Conservation (phyloP, 2,113 vertebrate genomes). For the Pollimyrus isidori region DNA sequence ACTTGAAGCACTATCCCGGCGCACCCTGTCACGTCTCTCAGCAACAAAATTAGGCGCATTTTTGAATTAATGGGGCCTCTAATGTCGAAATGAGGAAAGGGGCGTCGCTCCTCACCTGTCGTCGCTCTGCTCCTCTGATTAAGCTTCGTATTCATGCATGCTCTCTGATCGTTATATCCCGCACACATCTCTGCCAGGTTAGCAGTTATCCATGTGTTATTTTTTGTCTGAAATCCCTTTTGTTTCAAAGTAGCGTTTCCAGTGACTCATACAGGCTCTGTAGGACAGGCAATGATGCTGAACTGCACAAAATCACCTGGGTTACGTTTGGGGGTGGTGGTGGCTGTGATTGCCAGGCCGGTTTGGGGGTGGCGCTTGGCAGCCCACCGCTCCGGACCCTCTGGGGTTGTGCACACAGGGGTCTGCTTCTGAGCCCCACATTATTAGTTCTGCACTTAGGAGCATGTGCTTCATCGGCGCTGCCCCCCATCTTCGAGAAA, state of each 20-base stretch:
- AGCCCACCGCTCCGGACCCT: constrained; percentile 90
- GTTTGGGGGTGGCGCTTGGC: constrained; percentile 92
- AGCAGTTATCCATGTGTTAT: not conserved
- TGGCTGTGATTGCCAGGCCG: constrained; percentile 72
- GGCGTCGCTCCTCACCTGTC: not conserved
- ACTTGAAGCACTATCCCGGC: not conserved
- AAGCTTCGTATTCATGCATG: not conserved
- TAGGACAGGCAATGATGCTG: not conserved
- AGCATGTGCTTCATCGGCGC: constrained; percentile 62
- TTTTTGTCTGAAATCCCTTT: not conserved
- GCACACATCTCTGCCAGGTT: not conserved
- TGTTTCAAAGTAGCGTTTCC: not conserved
- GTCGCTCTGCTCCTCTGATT: not conserved
- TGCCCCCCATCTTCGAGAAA: constrained; percentile 59
- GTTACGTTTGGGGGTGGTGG: constrained; percentile 57
- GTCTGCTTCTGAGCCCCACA: constrained; percentile 83
- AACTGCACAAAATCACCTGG: constrained; percentile 53
- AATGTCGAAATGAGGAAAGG: not conserved
- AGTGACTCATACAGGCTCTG: not conserved
- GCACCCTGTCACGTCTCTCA: not conserved
- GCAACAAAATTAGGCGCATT: not conserved
- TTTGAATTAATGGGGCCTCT: not conserved
- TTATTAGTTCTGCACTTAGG: constrained; percentile 99
- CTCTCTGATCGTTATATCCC: not conserved
- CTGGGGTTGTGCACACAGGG: constrained; percentile 79